These are phyloP conservation scores for Menidia menidia DNA, from an alignment of 2,797 vertebrate genomes.

Conservation along the genomic window DNA sequence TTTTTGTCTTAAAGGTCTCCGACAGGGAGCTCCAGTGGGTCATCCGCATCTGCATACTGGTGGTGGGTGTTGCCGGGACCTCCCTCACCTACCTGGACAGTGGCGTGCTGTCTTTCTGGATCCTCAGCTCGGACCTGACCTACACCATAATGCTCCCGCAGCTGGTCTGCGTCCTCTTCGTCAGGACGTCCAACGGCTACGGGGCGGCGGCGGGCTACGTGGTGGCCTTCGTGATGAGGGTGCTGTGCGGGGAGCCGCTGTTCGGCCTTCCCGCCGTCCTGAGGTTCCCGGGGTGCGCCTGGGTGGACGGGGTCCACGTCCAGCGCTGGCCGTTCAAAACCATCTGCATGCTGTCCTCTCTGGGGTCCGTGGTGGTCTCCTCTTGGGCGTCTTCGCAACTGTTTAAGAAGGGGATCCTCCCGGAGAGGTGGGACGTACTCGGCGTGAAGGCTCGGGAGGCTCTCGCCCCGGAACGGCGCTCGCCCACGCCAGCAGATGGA, in stretches of 20 bases:
- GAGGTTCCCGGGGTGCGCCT: slow-evolving; percentile 65
- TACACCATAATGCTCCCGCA: slow-evolving; percentile 79
- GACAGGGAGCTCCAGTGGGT: slow-evolving; percentile 74
- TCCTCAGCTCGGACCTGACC: slow-evolving; percentile 74
- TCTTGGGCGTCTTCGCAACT: slow-evolving; percentile 16
- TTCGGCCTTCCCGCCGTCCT: slow-evolving; percentile 61
- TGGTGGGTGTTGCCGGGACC: slow-evolving; percentile 6
- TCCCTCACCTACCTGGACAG: slow-evolving; percentile 47
- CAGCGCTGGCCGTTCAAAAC: slow-evolving; percentile 80
- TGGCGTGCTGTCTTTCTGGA: slow-evolving; percentile 71
- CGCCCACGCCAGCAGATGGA: no score
- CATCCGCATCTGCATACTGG: slow-evolving; percentile 69
- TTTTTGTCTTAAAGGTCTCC: slow-evolving; percentile 58
- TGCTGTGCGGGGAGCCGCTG: slow-evolving; percentile 37
- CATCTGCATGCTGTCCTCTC: slow-evolving; percentile 24
- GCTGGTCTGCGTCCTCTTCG: slow-evolving; percentile 76
- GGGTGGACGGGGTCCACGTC: slow-evolving; percentile 47
- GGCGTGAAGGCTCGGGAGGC: no score
- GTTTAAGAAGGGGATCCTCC: slow-evolving; percentile 43
- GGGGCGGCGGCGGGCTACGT: slow-evolving; percentile 27
- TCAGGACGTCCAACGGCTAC: slow-evolving; percentile 65
- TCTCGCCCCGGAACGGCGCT: no score
- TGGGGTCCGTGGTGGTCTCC: slow-evolving; percentile 2
- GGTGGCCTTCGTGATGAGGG: slow-evolving; percentile 15
- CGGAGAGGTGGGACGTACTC: not conserved